Evolutionary conservation across 1,140 invertebrate species (phyloP), one percentile per base, ranked within the genome.

Genomic region (Melanaphis sacchari): DNA sequence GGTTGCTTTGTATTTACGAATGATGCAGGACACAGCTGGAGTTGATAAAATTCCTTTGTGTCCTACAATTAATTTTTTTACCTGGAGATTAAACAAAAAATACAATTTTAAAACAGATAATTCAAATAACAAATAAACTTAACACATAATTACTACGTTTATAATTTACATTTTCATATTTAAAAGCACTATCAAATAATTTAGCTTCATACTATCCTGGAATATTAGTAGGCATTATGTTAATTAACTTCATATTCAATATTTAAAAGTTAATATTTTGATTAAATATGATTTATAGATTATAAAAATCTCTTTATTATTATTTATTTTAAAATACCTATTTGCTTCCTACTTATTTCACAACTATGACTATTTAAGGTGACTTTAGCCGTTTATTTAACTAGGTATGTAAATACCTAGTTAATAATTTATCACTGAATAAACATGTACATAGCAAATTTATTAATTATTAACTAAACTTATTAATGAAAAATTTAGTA

Each of bases 31-130:
- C 1, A 99, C 98, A 40, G 99, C 98, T 43, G 99, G 99, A 22
- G 99, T 99, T 46, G 99, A 99, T 18, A 99, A 96, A 93, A 99
- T 98, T 24, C 99, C 99, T 96, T 98, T 97, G 95, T 99, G 97
- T 31, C 98, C 99, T 93, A 99, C 96, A 49, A 99, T 96, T 40
- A 99, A 95, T 95, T 97, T 98, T 26, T 95, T 95, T 52, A 99
- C 97, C 98, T 99, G 94, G 81, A 95, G n/a, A 94, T n/a, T 93
- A 94, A n/a, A 76, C 15, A 6, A 93, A 93, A 82, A 82, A 92
- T 38, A 31, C n/a, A n/a, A 6, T 94, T 41, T 93, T 93, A 94
- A 82, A 82, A 84, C 38, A 93, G 26, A 81, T 89, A 93, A 94
- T 94, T 89, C 87, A 76, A 94, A 41, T 31, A 89, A 90, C 26